A percentile compares a stretch with the other conserved stretches of the same genome.
Conservation (phyloP, 2,888 invertebrate genomes). For the Mesopsocus fuscifrons region DNA sequence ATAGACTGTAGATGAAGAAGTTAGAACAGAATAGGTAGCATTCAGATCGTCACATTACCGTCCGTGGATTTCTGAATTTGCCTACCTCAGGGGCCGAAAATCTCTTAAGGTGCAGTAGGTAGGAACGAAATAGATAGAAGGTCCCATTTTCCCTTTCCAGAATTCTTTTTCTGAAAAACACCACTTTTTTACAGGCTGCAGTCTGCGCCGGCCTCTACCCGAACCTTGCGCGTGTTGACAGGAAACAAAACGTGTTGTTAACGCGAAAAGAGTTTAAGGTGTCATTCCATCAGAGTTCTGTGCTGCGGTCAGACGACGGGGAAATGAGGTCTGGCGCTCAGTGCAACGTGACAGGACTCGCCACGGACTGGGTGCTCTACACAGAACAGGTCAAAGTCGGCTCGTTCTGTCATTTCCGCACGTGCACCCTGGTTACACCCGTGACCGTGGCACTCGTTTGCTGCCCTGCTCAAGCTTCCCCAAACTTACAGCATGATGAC, state of each 20-base stretch:
- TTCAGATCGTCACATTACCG: too few relatives aligned
- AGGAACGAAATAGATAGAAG: too few relatives aligned
- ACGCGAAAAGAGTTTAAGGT: constrained; percentile 43
- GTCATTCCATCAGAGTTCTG: constrained; percentile 38
- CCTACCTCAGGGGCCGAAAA: too few relatives aligned
- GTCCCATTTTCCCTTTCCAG: too few relatives aligned
- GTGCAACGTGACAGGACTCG: constrained; percentile 28
- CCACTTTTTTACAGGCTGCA: too few relatives aligned
- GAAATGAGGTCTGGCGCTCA: constrained; percentile 22
- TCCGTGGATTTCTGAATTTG: too few relatives aligned
- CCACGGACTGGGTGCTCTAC: constrained; percentile 70
- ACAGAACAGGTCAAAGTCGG: constrained; percentile 64
- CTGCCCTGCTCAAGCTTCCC: constrained; percentile 43
- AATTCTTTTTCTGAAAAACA: too few relatives aligned
- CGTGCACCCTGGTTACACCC: constrained; percentile 64
- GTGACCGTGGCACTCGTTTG: constrained; percentile 61
- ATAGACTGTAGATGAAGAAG: too few relatives aligned
- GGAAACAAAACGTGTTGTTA: constrained; percentile 37
- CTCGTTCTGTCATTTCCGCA: constrained; percentile 48
- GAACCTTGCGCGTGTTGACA: constrained; percentile 56
- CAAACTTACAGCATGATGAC: constrained; percentile 22
- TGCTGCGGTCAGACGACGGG: constrained; percentile 29
- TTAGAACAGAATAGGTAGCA: too few relatives aligned
- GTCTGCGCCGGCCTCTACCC: constrained; percentile 81
- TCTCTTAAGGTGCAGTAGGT: too few relatives aligned